Conservation (phyloP, 2,888 invertebrate species). For the Antheraea yamamai region DNA sequence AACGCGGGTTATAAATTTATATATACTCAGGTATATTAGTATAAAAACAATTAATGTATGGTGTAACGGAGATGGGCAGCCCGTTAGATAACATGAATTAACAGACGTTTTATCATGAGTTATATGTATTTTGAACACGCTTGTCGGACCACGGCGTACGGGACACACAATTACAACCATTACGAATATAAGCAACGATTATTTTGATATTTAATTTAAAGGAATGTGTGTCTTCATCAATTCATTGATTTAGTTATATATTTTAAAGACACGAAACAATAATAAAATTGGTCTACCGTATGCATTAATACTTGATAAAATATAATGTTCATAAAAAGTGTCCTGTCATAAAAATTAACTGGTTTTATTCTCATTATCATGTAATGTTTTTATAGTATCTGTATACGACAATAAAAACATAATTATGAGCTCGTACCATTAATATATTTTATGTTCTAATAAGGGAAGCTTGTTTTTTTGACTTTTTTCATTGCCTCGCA, state of each 20-base stretch:
- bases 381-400: too few species aligned
- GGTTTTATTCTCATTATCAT: too few species aligned
- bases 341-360: too few species aligned
- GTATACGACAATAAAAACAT: too few species aligned
- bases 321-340: too few species aligned
- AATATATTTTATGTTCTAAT: neutral
- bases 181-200: neutral
- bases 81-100: neutral
- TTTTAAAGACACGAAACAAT: neutral
- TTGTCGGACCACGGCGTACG: neutral
- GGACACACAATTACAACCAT: neutral
- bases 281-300: neutral
- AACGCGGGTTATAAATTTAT: too few species aligned
- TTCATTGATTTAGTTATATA: neutral
- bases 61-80: neutral
- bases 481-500: too few species aligned
- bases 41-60: neutral
- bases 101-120: neutral
- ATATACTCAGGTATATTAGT: too few species aligned
- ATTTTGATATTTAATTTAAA: neutral
- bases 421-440: too few species aligned
- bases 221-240: neutral
- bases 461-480: neutral
- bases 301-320: too few species aligned
- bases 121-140: neutral